A percentile compares a stretch with the other conserved stretches of the same genome.
These are phyloP conservation scores for Catostomus latipinnis DNA, from an alignment of 2,797 vertebrate genomes.

Conservation along the genomic window DNA sequence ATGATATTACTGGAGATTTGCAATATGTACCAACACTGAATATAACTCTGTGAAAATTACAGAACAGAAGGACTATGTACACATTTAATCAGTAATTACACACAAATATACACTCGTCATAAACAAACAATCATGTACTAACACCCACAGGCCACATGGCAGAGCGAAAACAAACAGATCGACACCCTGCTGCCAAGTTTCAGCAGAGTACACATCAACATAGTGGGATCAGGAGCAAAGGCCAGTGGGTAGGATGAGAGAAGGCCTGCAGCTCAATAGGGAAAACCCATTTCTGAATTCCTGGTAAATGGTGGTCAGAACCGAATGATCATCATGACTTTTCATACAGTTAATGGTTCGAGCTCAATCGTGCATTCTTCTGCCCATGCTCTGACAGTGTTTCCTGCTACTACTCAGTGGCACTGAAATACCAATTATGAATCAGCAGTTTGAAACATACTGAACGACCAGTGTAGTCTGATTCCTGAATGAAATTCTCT, in stretches of 20 bases:
- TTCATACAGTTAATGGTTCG: too few relatives aligned
- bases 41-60: neutral
- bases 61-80: neutral
- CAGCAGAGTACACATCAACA: neutral
- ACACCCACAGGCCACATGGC: conserved; percentile 21
- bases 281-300: neutral
- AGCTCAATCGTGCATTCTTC: too few relatives aligned
- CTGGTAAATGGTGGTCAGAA: neutral
- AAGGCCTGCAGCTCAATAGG: too few relatives aligned
- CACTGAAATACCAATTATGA: too few relatives aligned
- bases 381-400: too few relatives aligned
- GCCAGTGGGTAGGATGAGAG: neutral
- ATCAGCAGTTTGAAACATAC: too few relatives aligned
- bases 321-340: too few relatives aligned
- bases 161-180: conserved; percentile 22
- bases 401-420: too few relatives aligned
- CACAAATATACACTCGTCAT: conserved; percentile 4
- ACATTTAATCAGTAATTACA: conserved; percentile 19
- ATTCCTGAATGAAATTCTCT: too few relatives aligned
- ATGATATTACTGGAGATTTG: neutral
- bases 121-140: neutral
- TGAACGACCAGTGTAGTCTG: too few relatives aligned
- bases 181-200: conserved; percentile 13
- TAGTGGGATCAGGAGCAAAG: conserved; percentile 4
- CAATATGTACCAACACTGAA: conserved; percentile 21